phyloP scores from a whole-genome alignment of 2,888 invertebrate species.

The Cheiracanthium punctorium region DNA sequence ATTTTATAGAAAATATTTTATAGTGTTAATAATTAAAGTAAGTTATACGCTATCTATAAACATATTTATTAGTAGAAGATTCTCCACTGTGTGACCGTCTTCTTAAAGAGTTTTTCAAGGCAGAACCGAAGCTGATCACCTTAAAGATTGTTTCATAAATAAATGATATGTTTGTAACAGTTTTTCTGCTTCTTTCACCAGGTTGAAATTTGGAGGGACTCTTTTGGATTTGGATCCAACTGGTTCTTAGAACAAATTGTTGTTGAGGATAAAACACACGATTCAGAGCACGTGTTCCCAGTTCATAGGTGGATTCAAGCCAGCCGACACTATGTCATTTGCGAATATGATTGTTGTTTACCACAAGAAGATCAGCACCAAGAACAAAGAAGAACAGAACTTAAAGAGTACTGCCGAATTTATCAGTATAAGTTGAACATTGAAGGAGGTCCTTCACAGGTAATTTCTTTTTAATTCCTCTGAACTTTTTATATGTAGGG shows the following conservation, averaged over 20 bases:
- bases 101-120: too few species aligned
- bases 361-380: conserved; percentile 76
- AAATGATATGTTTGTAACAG: too few species aligned
- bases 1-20: too few species aligned
- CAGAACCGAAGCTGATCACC: too few species aligned
- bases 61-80: too few species aligned
- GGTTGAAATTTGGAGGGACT: conserved; percentile 76
- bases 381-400: conserved; percentile 75
- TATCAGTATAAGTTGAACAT: conserved; percentile 74
- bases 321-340: conserved; percentile 75
- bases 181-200: too few species aligned
- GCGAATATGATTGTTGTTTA: conserved; percentile 76
- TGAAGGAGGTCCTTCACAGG: conserved; percentile 74
- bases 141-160: too few species aligned
- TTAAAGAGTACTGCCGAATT: conserved; percentile 74
- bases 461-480: too few species aligned
- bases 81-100: too few species aligned
- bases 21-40: too few species aligned
- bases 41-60: too few species aligned
- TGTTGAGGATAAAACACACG: conserved; percentile 72
- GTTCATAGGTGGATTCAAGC: conserved; percentile 77
- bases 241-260: conserved; percentile 76
- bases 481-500: too few species aligned
- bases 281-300: conserved; percentile 74
- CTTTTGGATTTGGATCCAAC: conserved; percentile 74